Evolutionary conservation across 2,113 vertebrate species (phyloP), one percentile per base, ranked within the genome.

Genomic region (Sinocyclocheilus maitianheensis): DNA sequence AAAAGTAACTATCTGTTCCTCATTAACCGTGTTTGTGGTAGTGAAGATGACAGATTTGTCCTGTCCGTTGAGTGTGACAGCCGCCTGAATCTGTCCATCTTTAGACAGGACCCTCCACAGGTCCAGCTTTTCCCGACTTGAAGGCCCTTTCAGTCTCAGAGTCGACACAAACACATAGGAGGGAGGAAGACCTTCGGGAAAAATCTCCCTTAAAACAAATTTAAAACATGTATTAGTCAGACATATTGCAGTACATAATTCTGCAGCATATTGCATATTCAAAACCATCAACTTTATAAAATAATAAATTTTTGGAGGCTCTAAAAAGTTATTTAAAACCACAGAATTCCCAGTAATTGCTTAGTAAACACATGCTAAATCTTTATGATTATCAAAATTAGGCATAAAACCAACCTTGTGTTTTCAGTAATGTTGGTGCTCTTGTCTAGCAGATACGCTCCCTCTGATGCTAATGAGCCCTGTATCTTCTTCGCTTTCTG

Each of bases 121-220:
- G 89, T 96, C 95, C 89, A 95, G 91, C 76, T 80, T 90, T 75
- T 92, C 65, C 34, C 82, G 87, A 48, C 86, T 88, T 0, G 92
- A 81, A 0, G 91, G 43, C 13, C 91, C 92, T 76, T 91, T 94
- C 51, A 96, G 87, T 14, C 95, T 93, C 67, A 96, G 1, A 0
- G 95, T 96, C 75, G 95, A 91, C 48, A 96, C 94, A 84, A 96
- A 96, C 13, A 95, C 95, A 16, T 96, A 96, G 0, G 95, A 95
- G 4, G 94, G 95, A 16, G 95, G 95, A 12, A 96, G 94, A 53
- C 95, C 95, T 80, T 96, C 95, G 51, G 95, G 95, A 89, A 96
- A 96, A 88, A 96, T 94, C 0, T 95, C 94, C 87, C 95, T 96
- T 51, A 7, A 40, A 40, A 40, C 40, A 40, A 40, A 7, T 12